These are phyloP conservation scores for Polyommatus iphigenia DNA, from an alignment of 2,888 invertebrate species.

Conservation along the genomic window DNA sequence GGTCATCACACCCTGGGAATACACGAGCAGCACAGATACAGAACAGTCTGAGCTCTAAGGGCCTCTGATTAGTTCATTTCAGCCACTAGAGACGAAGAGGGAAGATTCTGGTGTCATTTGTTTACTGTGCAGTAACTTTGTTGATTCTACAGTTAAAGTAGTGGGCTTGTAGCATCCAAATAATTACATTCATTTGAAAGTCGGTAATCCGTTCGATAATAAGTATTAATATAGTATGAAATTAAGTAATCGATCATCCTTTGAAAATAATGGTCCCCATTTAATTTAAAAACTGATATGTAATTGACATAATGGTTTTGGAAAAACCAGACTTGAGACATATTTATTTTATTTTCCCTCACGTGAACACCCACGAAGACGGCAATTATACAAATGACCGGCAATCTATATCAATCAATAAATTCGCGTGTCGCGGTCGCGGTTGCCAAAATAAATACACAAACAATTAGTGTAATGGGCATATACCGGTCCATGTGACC, in stretches of 20 bases:
- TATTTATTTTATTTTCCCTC: not conserved
- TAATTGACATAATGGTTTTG: not conserved
- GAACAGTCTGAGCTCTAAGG: not conserved
- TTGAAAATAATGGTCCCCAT: too few species aligned
- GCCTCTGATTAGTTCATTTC: not conserved
- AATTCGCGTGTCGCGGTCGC: not conserved
- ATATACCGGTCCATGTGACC: not conserved
- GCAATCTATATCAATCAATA: conserved; percentile 9
- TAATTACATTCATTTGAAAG: too few species aligned
- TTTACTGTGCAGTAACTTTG: not conserved
- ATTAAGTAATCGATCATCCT: too few species aligned
- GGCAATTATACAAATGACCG: not conserved
- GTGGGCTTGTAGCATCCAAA: too few species aligned
- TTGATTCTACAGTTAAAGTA: not conserved
- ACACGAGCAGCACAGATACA: not conserved
- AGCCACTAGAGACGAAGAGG: not conserved
- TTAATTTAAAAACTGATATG: too few species aligned
- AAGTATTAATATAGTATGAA: too few species aligned
- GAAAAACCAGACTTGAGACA: not conserved
- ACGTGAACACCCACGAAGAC: conserved; percentile 4
- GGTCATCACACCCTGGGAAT: conserved; percentile 10
- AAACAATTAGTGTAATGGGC: not conserved
- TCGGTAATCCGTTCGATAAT: too few species aligned
- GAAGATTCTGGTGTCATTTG: not conserved
- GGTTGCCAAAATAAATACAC: conserved; percentile 7